Evolutionary conservation across 2,888 invertebrate species (phyloP).

Genomic region (Microplitis deprimator): DNA sequence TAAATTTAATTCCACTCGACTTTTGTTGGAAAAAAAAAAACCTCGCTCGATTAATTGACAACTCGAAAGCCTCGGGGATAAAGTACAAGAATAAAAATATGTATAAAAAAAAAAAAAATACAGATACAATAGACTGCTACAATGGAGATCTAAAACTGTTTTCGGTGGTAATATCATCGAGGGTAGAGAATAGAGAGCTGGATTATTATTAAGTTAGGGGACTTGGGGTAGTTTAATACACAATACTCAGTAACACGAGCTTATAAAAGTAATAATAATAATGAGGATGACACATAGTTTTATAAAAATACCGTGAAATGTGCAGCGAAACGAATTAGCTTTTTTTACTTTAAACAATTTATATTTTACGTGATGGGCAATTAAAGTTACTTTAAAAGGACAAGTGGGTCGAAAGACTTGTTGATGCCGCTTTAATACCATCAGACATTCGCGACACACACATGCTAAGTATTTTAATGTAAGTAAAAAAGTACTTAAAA

Average conservation of each 20-base stretch:
- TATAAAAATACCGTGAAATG: conserved; percentile 26
- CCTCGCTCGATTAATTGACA: neutral
- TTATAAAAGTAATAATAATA: conserved; percentile 24
- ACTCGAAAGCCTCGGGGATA: neutral
- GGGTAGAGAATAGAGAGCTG: too few species aligned
- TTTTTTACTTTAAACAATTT: neutral
- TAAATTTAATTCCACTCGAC: neutral
- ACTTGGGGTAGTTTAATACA: conserved; percentile 29
- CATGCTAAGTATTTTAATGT: conserved; percentile 7
- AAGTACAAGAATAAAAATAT: neutral
- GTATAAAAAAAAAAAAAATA: conserved; percentile 2
- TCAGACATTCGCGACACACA: neutral
- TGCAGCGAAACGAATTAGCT: neutral
- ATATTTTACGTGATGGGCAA: conserved; percentile 13
- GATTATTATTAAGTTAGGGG: too few species aligned
- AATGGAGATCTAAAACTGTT: too few species aligned
- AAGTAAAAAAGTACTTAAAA: conserved; percentile 8
- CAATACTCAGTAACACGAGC: neutral
- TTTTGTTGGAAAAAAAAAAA: too few species aligned
- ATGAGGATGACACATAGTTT: conserved; percentile 23
- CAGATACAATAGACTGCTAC: conserved; percentile 10
- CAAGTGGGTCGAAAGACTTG: conserved; percentile 9
- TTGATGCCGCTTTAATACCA: conserved; percentile 3
- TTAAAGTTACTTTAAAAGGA: conserved; percentile 35
- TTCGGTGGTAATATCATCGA: too few species aligned